These are phyloP conservation scores for Cynopterus sphinx DNA, from an alignment of 2,797 vertebrate genomes.

Conservation along the genomic window DNA sequence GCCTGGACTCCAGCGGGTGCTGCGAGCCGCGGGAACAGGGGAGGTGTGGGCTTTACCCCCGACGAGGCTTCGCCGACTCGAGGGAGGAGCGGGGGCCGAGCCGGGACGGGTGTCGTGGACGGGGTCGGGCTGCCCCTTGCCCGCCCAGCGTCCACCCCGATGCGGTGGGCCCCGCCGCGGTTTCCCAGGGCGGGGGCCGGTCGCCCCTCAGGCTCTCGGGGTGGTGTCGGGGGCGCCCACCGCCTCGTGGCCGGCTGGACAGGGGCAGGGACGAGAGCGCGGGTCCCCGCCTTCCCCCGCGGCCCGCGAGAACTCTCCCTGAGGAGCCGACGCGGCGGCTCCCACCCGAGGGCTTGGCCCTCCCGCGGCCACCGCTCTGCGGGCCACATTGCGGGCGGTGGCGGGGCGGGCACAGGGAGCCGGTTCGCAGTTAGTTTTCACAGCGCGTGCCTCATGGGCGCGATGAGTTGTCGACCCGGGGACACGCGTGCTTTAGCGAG, in stretches of 20 bases:
- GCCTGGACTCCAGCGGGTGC: not conserved
- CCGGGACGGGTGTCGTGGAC: accelerated
- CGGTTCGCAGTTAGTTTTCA: slow-evolving; percentile 97
- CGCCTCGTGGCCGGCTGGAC: accelerated
- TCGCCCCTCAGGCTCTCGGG: accelerated
- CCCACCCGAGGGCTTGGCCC: slow-evolving; percentile 68
- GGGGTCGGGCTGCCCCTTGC: accelerated
- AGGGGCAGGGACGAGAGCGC: accelerated
- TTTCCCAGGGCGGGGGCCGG: too few relatives aligned
- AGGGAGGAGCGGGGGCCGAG: not conserved
- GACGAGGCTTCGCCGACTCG: accelerated
- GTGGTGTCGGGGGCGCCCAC: accelerated
- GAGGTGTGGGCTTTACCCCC: not conserved
- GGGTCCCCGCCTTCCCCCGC: not conserved
- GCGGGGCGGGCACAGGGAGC: slow-evolving; percentile 92
- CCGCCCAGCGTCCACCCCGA: accelerated
- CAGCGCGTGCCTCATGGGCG: too few relatives aligned
- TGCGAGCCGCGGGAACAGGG: accelerated
- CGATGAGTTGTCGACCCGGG: slow-evolving; percentile 99
- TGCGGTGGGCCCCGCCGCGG: accelerated
- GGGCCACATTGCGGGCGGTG: slow-evolving; percentile 89
- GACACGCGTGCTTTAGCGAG: slow-evolving; percentile 95
- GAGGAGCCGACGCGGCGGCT: not conserved
- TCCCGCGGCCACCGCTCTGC: slow-evolving; percentile 77
- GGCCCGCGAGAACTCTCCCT: not conserved